phyloP scores from a whole-genome alignment of 2,888 invertebrate species.

The Noctua comes region DNA sequence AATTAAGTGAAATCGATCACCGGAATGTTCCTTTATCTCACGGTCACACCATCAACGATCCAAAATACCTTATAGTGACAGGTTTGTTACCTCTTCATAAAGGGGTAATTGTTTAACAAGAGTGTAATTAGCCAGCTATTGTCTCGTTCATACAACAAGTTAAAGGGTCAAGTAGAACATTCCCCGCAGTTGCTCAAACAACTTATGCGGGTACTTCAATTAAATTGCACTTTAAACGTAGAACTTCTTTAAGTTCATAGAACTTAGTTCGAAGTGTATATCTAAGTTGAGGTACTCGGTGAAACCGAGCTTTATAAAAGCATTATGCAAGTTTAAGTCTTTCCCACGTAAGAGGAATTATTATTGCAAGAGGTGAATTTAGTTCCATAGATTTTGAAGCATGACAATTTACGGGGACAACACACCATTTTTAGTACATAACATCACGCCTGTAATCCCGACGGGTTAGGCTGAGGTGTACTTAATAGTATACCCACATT shows the following conservation, averaged over 20 bases:
- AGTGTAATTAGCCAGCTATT: constrained; percentile 57
- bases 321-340: constrained; percentile 50
- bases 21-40: not conserved
- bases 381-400: not conserved
- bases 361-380: constrained; percentile 12
- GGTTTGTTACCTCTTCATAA: constrained; percentile 26
- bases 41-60: not conserved
- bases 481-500: too few relatives aligned
- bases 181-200: constrained; percentile 56
- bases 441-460: too few relatives aligned
- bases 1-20: not conserved
- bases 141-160: constrained; percentile 50
- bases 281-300: constrained; percentile 31
- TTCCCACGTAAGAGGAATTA: not conserved
- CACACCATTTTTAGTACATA: not conserved
- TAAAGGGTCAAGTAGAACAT: constrained; percentile 57
- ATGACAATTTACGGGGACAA: not conserved
- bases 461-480: too few relatives aligned
- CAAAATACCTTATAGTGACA: constrained; percentile 10
- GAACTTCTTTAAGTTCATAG: constrained; percentile 58
- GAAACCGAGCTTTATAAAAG: constrained; percentile 49
- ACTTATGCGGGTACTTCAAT: constrained; percentile 64
- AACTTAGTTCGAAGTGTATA: constrained; percentile 41
- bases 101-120: constrained; percentile 51
- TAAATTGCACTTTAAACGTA: constrained; percentile 62